Evolutionary conservation across 2,888 invertebrate genomes (phyloP).

Genomic region (Melanostoma mellinum): DNA sequence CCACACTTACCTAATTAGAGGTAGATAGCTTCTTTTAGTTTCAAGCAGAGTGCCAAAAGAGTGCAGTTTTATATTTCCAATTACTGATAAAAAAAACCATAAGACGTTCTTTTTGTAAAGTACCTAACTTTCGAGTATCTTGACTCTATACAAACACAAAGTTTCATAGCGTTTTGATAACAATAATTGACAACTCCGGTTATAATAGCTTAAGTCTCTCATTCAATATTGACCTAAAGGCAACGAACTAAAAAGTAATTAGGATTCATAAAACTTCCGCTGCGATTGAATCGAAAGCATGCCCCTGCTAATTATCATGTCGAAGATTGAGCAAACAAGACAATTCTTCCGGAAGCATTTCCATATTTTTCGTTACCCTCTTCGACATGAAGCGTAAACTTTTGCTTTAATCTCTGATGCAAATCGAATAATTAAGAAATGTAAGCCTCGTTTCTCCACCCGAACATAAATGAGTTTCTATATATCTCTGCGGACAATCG

Average conservation of each 20-base stretch:
- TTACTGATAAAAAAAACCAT: no score
- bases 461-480: constrained; percentile 14
- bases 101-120: no score
- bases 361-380: constrained; percentile 2
- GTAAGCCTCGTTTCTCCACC: constrained; percentile 30
- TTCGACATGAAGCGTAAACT: constrained; percentile 41
- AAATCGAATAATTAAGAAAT: constrained; percentile 62
- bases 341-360: constrained; percentile 1
- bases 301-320: constrained; percentile 51
- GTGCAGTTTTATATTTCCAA: no score
- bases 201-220: neutral
- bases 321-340: constrained; percentile 21
- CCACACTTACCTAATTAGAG: no score
- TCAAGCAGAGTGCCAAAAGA: no score
- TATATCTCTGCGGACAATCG: constrained; percentile 24
- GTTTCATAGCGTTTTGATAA: neutral
- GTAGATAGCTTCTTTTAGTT: no score
- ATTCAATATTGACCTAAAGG: constrained; percentile 15
- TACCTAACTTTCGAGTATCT: neutral
- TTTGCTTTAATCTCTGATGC: constrained; percentile 53
- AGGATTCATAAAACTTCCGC: constrained; percentile 41
- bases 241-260: constrained; percentile 42
- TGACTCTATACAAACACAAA: neutral
- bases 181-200: constrained; percentile 28
- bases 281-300: constrained; percentile 36